These are phyloP conservation scores for Macaca nemestrina DNA, from an alignment of 2,113 vertebrate species.

Conservation along the genomic window DNA sequence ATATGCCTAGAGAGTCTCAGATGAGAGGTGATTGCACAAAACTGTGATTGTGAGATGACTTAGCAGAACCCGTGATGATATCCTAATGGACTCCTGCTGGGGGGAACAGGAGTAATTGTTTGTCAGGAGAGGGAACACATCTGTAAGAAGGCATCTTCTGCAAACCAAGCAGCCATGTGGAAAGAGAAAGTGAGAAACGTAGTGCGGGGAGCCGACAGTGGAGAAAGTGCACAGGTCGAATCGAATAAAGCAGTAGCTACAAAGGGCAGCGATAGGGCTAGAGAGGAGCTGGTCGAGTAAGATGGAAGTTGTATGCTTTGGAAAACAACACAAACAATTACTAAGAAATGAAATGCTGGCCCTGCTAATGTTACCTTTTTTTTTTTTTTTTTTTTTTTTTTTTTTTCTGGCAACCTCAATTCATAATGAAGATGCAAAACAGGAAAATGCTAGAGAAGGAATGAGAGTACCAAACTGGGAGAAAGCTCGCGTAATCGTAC, in stretches of 20 bases:
- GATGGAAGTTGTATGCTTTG: not conserved
- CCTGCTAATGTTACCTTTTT: not conserved
- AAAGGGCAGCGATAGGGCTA: not conserved
- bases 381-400: slow-evolving; percentile 26
- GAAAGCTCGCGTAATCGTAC: not conserved
- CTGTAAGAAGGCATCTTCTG: slow-evolving; percentile 82
- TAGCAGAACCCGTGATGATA: slow-evolving; percentile 86
- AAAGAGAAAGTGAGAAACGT: slow-evolving; percentile 73
- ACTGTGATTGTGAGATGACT: slow-evolving; percentile 88
- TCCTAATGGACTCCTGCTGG: slow-evolving; percentile 86
- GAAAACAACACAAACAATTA: slow-evolving; percentile 59
- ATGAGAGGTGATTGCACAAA: slow-evolving; percentile 86
- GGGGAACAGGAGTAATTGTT: slow-evolving; percentile 86
- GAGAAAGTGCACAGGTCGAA: slow-evolving; percentile 37
- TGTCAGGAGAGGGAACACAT: slow-evolving; percentile 84
- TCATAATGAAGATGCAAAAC: slow-evolving; percentile 29
- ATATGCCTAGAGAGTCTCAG: slow-evolving; percentile 82
- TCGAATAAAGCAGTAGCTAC: not conserved
- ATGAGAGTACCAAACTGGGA: not conserved
- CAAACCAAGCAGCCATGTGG: slow-evolving; percentile 83
- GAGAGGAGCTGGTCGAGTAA: not conserved
- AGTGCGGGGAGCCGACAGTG: not conserved
- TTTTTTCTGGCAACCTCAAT: slow-evolving; percentile 26
- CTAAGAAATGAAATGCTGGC: not conserved
- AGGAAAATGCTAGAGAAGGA: slow-evolving; percentile 8